These are phyloP conservation scores for Canis aureus DNA, from an alignment of 2,113 vertebrate genomes.

Conservation along the genomic window DNA sequence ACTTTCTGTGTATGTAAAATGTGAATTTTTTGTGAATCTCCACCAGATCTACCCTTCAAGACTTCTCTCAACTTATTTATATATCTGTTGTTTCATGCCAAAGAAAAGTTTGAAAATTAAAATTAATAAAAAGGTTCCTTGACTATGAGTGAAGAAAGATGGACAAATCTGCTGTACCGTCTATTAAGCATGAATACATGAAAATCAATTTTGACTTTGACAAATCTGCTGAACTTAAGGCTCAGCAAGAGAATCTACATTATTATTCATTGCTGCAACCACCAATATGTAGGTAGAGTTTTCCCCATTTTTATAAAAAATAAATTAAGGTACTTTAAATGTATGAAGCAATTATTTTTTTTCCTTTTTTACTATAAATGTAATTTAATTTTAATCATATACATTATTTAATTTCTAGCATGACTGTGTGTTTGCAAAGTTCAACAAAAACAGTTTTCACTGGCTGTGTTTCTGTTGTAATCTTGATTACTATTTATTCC, in stretches of 20 bases:
- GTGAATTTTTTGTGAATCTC: neutral
- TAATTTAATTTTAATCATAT: constrained; percentile 44
- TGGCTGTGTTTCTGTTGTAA: neutral
- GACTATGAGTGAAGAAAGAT: neutral
- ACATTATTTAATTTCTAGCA: constrained; percentile 31
- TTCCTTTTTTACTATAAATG: neutral
- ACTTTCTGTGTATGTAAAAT: neutral
- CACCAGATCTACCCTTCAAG: neutral
- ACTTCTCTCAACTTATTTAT: neutral
- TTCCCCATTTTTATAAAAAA: neutral
- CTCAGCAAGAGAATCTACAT: neutral
- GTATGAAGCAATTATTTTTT: neutral
- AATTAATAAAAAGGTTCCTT: constrained; percentile 27
- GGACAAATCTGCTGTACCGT: neutral
- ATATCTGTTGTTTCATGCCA: neutral
- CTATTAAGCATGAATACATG: neutral
- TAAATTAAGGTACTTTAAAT: neutral
- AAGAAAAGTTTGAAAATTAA: constrained; percentile 37
- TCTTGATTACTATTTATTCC: neutral
- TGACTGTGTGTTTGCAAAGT: neutral
- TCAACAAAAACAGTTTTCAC: neutral
- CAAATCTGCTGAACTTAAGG: neutral
- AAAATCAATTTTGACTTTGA: neutral
- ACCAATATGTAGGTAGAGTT: neutral
- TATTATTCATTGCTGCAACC: neutral